phyloP scores from a whole-genome alignment of 2,113 vertebrate genomes.

The Macroglossus sobrinus region DNA sequence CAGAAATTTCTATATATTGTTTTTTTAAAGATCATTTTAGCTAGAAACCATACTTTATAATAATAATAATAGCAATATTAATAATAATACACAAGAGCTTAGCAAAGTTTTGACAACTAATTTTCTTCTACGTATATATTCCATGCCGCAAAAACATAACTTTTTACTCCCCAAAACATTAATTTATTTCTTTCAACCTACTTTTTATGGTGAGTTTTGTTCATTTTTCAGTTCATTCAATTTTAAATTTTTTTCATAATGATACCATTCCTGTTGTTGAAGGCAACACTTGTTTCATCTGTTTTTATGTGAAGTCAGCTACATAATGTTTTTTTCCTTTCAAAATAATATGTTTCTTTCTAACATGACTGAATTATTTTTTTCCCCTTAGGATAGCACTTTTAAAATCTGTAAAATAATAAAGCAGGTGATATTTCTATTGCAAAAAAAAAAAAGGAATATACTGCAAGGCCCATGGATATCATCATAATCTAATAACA shows the following conservation, averaged over 20 bases:
- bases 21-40: background rate
- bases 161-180: background rate
- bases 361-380: background rate
- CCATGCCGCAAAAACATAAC: background rate
- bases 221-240: background rate
- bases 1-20: background rate
- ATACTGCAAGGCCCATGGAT: rapidly evolving
- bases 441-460: background rate
- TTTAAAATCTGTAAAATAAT: background rate
- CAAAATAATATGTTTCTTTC: background rate
- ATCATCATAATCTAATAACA: background rate
- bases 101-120: background rate
- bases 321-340: background rate
- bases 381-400: background rate
- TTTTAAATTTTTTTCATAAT: background rate
- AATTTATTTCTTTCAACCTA: background rate
- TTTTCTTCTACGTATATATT: background rate
- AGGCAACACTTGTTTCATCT: background rate
- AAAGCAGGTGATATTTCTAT: background rate
- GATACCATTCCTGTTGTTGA: background rate
- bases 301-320: background rate
- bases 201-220: background rate
- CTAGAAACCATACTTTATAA: background rate
- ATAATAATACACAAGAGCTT: background rate
- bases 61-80: background rate